These are phyloP conservation scores for Girardia tigrina DNA, from an alignment of 2,888 invertebrate genomes.

Conservation along the genomic window DNA sequence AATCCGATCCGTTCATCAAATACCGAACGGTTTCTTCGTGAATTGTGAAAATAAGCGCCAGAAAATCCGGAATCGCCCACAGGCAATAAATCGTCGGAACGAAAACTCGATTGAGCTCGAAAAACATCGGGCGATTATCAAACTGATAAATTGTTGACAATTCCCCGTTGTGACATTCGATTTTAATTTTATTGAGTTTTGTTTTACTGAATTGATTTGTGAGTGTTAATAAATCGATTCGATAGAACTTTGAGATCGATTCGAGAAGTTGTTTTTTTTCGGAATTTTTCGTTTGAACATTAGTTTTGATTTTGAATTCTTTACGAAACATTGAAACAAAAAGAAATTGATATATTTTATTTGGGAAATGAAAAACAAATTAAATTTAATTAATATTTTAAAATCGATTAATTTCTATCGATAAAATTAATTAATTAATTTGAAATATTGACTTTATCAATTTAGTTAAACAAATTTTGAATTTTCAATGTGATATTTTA, in stretches of 20 bases:
- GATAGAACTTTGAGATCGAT: background rate
- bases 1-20: conserved; percentile 26
- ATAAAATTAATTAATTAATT: too few species aligned
- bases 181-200: background rate
- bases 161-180: background rate
- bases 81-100: background rate
- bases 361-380: too few species aligned
- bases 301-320: background rate
- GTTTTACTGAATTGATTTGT: background rate
- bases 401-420: too few species aligned
- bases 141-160: background rate
- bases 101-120: background rate
- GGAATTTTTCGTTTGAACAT: conserved; percentile 14
- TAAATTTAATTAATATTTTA: too few species aligned
- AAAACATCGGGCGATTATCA: background rate
- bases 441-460: too few species aligned
- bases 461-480: too few species aligned
- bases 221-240: background rate
- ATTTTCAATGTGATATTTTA: too few species aligned
- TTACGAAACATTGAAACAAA: conserved; percentile 23
- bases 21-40: background rate
- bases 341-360: too few species aligned
- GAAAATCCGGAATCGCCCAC: background rate
- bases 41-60: background rate
- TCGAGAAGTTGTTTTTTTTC: conserved; percentile 1